A percentile compares a stretch with the other conserved stretches of the same genome.
Conservation (phyloP, 53 echinoderm and acorn worm genomes). For the Zoroaster sp. region DNA sequence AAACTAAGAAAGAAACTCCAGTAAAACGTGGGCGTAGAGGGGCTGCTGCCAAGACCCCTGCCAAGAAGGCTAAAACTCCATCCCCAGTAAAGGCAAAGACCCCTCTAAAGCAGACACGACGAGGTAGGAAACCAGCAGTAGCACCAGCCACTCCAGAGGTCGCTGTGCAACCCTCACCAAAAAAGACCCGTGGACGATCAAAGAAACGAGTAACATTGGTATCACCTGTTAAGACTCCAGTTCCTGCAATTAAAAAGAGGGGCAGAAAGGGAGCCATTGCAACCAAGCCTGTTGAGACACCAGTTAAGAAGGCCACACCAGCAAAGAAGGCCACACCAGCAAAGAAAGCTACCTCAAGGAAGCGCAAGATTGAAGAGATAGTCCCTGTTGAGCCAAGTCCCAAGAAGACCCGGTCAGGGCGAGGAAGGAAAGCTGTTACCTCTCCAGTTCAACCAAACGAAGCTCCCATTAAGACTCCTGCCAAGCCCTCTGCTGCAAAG, state of each 20-base stretch:
- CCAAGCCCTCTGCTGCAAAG: conserved; percentile 25
- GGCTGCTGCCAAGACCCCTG: conserved; percentile 25
- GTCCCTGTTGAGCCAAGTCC: conserved; percentile 17
- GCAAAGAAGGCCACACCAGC: conserved; percentile 38
- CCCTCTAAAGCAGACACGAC: conserved; percentile 13
- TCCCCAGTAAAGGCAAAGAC: conserved; percentile 11
- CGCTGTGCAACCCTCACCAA: conserved; percentile 15
- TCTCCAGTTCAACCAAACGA: conserved; percentile 5
- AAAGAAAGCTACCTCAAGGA: neutral
- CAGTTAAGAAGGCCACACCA: conserved; percentile 58
- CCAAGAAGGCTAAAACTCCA: conserved; percentile 40
- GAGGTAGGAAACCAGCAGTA: conserved; percentile 32
- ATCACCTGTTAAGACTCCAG: conserved; percentile 44
- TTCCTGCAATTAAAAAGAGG: conserved; percentile 44
- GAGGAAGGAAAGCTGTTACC: conserved; percentile 8
- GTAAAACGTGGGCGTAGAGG: conserved; percentile 9
- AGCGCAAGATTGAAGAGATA: conserved; percentile 7
- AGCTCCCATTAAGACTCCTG: conserved; percentile 45
- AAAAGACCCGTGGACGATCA: conserved; percentile 41
- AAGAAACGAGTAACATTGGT: conserved; percentile 31
- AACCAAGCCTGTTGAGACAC: conserved; percentile 15
- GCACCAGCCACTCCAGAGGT: conserved; percentile 32
- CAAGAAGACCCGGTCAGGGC: conserved; percentile 37
- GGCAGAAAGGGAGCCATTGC: conserved; percentile 47
- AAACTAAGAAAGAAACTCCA: neutral